Base-by-base conservation (phyloP, 2,797 vertebrate species). In the Orientallactaga sibirica region DNA sequence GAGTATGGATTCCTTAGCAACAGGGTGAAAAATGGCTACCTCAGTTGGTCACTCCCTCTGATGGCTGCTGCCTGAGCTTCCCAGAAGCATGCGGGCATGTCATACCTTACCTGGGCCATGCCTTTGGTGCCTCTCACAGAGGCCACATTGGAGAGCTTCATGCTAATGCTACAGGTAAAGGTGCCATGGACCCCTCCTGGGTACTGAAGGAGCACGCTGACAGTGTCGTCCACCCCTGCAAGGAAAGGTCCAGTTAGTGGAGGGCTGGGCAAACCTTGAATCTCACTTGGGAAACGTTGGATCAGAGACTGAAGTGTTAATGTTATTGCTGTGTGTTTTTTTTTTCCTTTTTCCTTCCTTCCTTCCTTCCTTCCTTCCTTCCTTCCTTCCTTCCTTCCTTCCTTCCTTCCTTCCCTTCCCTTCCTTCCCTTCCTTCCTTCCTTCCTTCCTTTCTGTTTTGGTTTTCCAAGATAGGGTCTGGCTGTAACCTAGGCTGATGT, bases 171-270 rank as follows among this genome's bases (percentile, higher is more conserved):
- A 95, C 97, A 98, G 0, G 98, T 98, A 20, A 99, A 98, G 67
- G 98, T 98, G 0, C 98, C 98, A 48, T 99, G 96, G 79, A 98
- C 97, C 80, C 98, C 98, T 19, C 97, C 97, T 2, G 99, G 98
- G 95, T 98, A 99, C 97, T 98, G 98, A 48, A 99, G 97, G 0
- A 98, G 97, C 74, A 99, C 97, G 0, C 98, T 97, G 83, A 98
- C 98, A 0, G 98, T 98, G 93, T 99, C 98, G 43, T 99, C 99
- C 80, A 99, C 98, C 19, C 98, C 99, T 99, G 81, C 64, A 5
- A 18, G 19, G 41, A 61, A 29, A 48, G 37, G 76, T 64, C 19
- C 1, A 52, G 41, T 41, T 41, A 70, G n/a, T 55, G 25, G 3
- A 3, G 61, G 80, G 19, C n/a, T 33, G 37, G 43, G 52, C 37